These are phyloP conservation scores for Chamaedrilus cognettii DNA, from an alignment of 2,888 invertebrate species.

Conservation along the genomic window DNA sequence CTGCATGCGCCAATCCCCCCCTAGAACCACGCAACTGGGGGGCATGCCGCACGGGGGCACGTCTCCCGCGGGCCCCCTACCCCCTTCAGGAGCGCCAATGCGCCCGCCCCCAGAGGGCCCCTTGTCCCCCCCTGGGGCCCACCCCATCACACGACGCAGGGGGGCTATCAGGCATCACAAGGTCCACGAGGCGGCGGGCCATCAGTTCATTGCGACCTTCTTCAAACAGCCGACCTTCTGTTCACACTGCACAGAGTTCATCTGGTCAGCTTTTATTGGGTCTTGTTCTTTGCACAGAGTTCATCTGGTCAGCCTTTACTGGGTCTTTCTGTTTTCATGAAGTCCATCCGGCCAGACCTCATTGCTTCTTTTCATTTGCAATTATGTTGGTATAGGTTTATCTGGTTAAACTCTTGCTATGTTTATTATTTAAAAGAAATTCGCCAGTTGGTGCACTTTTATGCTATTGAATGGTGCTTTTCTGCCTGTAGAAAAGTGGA, in stretches of 20 bases:
- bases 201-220: conserved; percentile 95
- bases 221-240: conserved; percentile 97
- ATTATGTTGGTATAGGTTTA: no score
- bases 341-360: conserved; percentile 81
- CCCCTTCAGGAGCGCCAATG: background rate
- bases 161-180: conserved; percentile 96
- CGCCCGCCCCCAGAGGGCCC: background rate
- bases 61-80: background rate
- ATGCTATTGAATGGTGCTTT: no score
- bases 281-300: conserved; percentile 98
- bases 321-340: no score
- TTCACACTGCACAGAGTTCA: conserved; percentile 94
- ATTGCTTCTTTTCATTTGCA: no score
- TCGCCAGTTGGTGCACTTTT: no score
- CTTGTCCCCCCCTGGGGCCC: no score
- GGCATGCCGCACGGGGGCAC: background rate
- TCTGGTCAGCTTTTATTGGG: conserved; percentile 75
- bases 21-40: no score
- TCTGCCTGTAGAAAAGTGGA: no score
- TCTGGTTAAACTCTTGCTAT: no score
- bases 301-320: conserved; percentile 77
- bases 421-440: no score
- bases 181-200: conserved; percentile 76
- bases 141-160: conserved; percentile 67
- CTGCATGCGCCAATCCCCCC: background rate